These are phyloP conservation scores for Onychostoma macrolepis DNA, from an alignment of 2,113 vertebrate species.

Conservation along the genomic window DNA sequence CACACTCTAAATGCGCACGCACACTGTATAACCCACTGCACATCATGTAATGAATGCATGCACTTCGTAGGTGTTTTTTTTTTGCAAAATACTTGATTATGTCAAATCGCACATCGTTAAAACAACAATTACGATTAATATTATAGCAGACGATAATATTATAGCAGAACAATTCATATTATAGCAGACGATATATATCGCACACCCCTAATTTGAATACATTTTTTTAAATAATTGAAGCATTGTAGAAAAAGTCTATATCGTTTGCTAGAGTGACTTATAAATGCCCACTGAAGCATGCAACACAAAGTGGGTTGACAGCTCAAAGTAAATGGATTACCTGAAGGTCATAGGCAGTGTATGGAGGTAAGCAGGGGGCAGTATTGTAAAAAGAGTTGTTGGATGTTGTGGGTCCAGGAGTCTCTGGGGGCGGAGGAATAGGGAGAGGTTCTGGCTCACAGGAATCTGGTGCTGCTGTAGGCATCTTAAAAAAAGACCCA, in stretches of 20 bases:
- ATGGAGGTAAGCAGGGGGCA: conserved; percentile 92
- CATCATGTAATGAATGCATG: no score
- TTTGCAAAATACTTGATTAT: no score
- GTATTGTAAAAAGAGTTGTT: conserved; percentile 85
- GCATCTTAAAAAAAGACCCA: conserved; percentile 73
- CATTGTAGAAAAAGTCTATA: neutral
- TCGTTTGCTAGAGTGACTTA: neutral
- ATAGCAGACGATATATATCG: no score
- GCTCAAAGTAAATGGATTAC: conserved; percentile 69
- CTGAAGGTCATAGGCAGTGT: conserved; percentile 94
- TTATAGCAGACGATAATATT: no score
- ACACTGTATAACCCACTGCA: no score
- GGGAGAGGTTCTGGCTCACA: conserved; percentile 87
- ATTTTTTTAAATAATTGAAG: neutral
- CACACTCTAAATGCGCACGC: no score
- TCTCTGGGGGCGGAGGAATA: conserved; percentile 80
- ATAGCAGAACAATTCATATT: no score
- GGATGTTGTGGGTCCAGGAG: conserved; percentile 79
- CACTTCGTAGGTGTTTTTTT: no score
- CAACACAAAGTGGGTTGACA: neutral
- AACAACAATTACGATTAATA: no score
- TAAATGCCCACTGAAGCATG: neutral
- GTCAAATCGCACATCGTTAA: no score
- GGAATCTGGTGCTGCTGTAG: conserved; percentile 81
- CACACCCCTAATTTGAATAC: no score